Evolutionary conservation across 2,113 vertebrate species (phyloP).

Genomic region (Rhombomys opimus): DNA sequence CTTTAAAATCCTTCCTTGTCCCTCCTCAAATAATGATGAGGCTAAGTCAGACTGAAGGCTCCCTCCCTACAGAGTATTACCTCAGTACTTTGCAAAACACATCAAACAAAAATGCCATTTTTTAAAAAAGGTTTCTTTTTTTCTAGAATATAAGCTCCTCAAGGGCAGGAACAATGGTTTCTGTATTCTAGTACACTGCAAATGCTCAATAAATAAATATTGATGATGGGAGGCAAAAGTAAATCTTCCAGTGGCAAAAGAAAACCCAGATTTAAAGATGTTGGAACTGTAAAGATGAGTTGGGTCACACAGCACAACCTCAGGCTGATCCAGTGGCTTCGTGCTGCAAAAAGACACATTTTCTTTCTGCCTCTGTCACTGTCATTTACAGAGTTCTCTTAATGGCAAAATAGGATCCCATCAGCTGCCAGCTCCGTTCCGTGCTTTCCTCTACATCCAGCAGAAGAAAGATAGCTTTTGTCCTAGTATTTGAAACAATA

Average conservation of each 20-base stretch:
- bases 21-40: constrained; percentile 16
- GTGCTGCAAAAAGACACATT: neutral
- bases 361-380: neutral
- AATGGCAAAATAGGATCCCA: neutral
- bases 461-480: neutral
- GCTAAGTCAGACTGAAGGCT: neutral
- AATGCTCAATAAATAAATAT: constrained; percentile 24
- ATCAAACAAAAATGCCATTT: neutral
- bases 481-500: neutral
- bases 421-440: neutral
- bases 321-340: neutral
- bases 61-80: neutral
- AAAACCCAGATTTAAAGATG: neutral
- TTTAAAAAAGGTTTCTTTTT: neutral
- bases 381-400: neutral
- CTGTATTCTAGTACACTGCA: constrained; percentile 82
- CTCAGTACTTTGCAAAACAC: neutral
- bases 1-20: constrained; percentile 65
- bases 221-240: neutral
- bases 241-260: neutral
- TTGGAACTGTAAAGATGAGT: neutral
- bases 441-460: neutral
- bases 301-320: neutral
- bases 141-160: neutral
- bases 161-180: constrained; percentile 79